Base-by-base conservation (phyloP, 2,797 vertebrate species). In the Diplodus sargus region DNA sequence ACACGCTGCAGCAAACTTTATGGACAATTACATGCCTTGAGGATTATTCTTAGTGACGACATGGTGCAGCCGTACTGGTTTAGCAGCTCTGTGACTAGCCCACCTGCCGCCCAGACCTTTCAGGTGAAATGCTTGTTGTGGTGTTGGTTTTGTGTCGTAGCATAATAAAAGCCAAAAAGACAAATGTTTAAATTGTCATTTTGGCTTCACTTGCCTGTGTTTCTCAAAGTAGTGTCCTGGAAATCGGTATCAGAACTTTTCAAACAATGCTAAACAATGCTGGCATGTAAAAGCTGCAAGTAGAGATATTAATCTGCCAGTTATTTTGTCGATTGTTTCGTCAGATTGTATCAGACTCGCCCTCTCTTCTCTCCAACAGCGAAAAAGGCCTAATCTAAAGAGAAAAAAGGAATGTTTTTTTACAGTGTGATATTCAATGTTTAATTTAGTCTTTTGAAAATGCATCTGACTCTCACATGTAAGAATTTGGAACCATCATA, bases 11-110 rank as follows among this genome's bases (percentile, higher is more conserved):
- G 48, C 70, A 5, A 76, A 84, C 74, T 76, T 77, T 87, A 84
- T 70, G 75, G 87, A 87, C 85, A 85, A 78, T 91, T 85, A 87
- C 76, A 87, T 20, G 81, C 59, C 56, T 79, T 53, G 14, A 74
- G 72, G 79, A 82, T 87, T 92, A 89, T 85, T 87, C 83, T 87
- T 43, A 66, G 48, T 76, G 78, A 86, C 84, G 42, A 84, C 78
- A 22, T 74, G 82, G 76, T 82, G 73, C 4, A 17, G 81, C 67
- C 64, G 74, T 53, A n/a, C 61, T 69, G 28, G 61, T 82, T 62
- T 72, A 65, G 67, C 70, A 67, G 69, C 72, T 79, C 56, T 43
- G 12, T 52, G 70, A 74, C 54, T 25, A 69, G 53, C 54, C 57
- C 67, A 81, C 76, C 72, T 79, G 70, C 66, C 48, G 18, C 25